Evolutionary conservation across 2,888 invertebrate genomes (phyloP).

Genomic region (Cenopis cana): DNA sequence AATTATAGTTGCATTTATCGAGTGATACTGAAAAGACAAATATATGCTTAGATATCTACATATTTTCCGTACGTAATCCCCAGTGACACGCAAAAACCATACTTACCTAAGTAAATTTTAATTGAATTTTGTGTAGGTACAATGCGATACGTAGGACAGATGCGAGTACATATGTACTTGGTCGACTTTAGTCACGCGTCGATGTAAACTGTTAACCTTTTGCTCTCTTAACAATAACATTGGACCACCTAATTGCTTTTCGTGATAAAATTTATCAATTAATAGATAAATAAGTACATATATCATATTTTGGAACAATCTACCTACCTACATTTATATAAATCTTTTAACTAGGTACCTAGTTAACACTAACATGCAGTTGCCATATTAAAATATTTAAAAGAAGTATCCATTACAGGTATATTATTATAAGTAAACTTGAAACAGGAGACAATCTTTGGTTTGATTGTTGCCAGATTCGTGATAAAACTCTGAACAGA

Average conservation of each 20-base stretch:
- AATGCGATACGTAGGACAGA: too few species aligned
- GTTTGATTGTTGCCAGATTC: not conserved
- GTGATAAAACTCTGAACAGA: not conserved
- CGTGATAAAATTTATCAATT: conserved; percentile 18
- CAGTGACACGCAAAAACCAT: not conserved
- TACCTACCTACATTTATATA: too few species aligned
- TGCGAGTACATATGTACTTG: not conserved
- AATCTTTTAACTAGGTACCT: not conserved
- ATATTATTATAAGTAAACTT: not conserved
- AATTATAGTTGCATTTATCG: too few species aligned
- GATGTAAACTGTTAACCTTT: conserved; percentile 56
- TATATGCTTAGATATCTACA: too few species aligned
- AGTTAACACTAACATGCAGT: not conserved
- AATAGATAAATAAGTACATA: not conserved
- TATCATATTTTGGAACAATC: too few species aligned
- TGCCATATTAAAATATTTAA: not conserved
- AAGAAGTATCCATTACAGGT: not conserved
- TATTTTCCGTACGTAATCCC: not conserved
- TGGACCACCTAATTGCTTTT: conserved; percentile 60
- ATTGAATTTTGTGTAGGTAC: too few species aligned
- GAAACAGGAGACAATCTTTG: not conserved
- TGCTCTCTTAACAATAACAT: conserved; percentile 60
- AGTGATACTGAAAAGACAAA: too few species aligned
- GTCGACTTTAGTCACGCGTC: conserved; percentile 16
- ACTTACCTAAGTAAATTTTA: not conserved